phyloP scores from a whole-genome alignment of 1,140 invertebrate species.

The Hycleus cichorii region DNA sequence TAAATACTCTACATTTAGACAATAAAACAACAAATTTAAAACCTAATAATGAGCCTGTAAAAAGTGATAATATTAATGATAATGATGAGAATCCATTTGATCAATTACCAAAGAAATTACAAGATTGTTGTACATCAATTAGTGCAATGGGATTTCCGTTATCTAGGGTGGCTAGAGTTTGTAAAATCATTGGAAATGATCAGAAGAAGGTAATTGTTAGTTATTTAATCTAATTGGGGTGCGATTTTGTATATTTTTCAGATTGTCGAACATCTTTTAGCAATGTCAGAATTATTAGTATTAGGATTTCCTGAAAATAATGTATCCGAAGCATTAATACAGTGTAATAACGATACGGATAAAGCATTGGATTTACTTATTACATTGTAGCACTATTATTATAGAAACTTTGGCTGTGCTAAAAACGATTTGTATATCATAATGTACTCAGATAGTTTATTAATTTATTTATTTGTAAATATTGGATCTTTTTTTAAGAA shows the following conservation, averaged over 20 bases:
- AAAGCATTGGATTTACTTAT: constrained; percentile 73
- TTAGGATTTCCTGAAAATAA: constrained; percentile 73
- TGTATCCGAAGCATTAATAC: constrained; percentile 65
- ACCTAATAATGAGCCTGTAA: constrained; percentile 28
- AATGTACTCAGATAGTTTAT: too few species aligned
- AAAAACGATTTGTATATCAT: neutral
- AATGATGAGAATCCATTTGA: constrained; percentile 47
- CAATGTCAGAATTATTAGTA: constrained; percentile 63
- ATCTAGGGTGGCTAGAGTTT: constrained; percentile 66
- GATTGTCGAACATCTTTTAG: constrained; percentile 63
- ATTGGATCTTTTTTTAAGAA: too few species aligned
- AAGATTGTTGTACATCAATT: constrained; percentile 61
- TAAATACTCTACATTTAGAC: constrained; percentile 47
- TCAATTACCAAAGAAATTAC: constrained; percentile 50
- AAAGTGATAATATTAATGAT: constrained; percentile 18
- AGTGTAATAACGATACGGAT: constrained; percentile 74
- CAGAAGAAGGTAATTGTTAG: constrained; percentile 69
- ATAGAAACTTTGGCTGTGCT: constrained; percentile 24
- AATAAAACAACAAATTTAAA: constrained; percentile 22
- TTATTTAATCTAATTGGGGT: constrained; percentile 36
- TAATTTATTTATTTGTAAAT: too few species aligned
- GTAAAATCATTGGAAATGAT: constrained; percentile 65
- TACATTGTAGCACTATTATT: constrained; percentile 53
- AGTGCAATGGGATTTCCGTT: constrained; percentile 79
- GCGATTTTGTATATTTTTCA: constrained; percentile 43